Base-by-base conservation (phyloP, 2,888 invertebrate genomes). In the Amiota minor region DNA sequence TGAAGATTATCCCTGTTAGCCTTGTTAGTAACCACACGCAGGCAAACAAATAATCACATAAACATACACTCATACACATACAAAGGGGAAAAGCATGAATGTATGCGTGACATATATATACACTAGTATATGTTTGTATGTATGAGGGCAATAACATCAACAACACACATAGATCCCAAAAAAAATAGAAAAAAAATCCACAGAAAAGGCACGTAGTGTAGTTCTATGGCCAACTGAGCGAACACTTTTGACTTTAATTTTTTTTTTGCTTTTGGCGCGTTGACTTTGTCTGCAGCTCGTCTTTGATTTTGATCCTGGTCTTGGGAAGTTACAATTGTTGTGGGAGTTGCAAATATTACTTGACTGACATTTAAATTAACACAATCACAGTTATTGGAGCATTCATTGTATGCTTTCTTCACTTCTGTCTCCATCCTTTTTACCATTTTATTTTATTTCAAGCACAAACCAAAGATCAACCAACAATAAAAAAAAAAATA, bases 291-390 rank as follows among this genome's bases (percentile, higher is more conserved):
- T 53, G 53, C n/a, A 20, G 20, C 20, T 20, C 11, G 11, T 4
- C 11, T 59, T 59, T 59, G 14, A 9, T 53, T 1, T 16, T 56
- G n/a, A 1, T 56, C 16, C 16, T 59, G 11, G 1, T 59, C 20
- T 4, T 18, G 35, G 35, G 35, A 4, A 6, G 6, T 35, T 6
- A 35, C 35, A 35, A 14, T 67, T 68, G 59, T 70, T 76, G 76
- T 83, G 23, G 50, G 81, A 75, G 80, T 77, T 46, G 77, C 79
- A 85, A 83, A 84, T 85, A 85, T 83, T 85, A 85, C 83, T 83
- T 83, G 83, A 85, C 83, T 83, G 83, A 83, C 83, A 83, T 83
- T 83, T 83, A 83, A 83, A 83, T 83, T 83, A 83, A 85, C 83
- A 83, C 83, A 83, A 83, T 83, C 83, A 83, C 83, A 81, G 85